phyloP scores from a whole-genome alignment of 1,140 invertebrate genomes.

The Trissolcus basalis region DNA sequence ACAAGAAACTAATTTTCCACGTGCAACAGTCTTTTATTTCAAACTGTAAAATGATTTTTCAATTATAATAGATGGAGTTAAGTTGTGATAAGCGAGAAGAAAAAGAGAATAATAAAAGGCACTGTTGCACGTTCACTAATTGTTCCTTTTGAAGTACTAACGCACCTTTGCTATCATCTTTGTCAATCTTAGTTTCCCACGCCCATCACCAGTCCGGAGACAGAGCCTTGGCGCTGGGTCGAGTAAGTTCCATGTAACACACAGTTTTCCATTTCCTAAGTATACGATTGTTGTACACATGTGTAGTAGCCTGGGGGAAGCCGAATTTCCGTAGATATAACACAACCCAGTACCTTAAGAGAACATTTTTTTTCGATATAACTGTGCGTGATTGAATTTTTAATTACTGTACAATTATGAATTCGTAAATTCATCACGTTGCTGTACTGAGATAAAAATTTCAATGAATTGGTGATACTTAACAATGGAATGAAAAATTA shows the following conservation, averaged over 20 bases:
- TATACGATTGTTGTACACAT: conserved; percentile 24
- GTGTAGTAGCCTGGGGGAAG: conserved; percentile 19
- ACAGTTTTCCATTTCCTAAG: conserved; percentile 50
- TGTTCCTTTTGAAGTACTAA: conserved; percentile 67
- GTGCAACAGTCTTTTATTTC: no score
- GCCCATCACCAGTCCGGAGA: conserved; percentile 88
- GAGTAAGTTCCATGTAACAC: conserved; percentile 80
- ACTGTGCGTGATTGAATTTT: no score
- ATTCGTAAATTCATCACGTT: no score
- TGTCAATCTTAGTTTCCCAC: conserved; percentile 83
- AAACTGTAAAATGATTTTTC: no score
- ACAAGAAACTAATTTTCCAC: no score
- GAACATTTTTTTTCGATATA: no score
- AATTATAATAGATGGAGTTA: no score
- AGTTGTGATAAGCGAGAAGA: neutral
- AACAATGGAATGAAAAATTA: no score
- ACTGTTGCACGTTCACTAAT: conserved; percentile 16
- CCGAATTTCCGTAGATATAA: conserved; percentile 17
- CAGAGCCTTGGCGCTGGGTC: conserved; percentile 90
- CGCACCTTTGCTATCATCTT: conserved; percentile 72
- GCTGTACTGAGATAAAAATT: no score
- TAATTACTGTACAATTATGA: no score
- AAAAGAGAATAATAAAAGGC: conserved; percentile 7
- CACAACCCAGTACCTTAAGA: neutral
- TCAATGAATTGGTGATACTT: no score